Percentiles rank a stretch among this genome's conserved stretches.
These are phyloP conservation scores for honey bee (Apis mellifera) DNA, from an alignment of 1,140 invertebrate genomes.

Conservation along the genomic window DNA sequence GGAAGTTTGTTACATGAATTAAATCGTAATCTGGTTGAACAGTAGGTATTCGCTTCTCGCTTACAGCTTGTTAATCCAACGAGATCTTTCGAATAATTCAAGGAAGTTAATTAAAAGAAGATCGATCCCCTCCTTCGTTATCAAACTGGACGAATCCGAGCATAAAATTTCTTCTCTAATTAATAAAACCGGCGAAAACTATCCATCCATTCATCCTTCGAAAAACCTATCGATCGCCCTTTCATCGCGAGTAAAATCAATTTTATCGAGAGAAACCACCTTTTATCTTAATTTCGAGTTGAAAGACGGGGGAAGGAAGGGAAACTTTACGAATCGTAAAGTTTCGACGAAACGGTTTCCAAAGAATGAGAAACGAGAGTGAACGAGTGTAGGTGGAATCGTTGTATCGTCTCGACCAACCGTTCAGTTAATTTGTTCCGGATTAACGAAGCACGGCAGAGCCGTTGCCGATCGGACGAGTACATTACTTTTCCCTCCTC, in stretches of 20 bases:
- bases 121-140: not conserved
- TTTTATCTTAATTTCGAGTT: not conserved
- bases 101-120: not conserved
- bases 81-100: not conserved
- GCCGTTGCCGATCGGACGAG: not conserved
- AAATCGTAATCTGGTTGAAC: conserved; percentile 2
- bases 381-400: not conserved
- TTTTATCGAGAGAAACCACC: too few species aligned
- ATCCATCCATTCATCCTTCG: too few species aligned
- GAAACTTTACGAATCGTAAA: not conserved
- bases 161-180: not conserved
- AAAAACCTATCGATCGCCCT: not conserved
- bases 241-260: not conserved
- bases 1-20: conserved; percentile 12
- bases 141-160: not conserved
- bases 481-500: not conserved
- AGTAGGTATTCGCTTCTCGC: not conserved
- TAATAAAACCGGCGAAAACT: not conserved
- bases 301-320: not conserved
- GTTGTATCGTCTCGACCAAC: not conserved
- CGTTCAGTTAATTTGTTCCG: conserved; percentile 44
- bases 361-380: not conserved
- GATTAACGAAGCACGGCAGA: conserved; percentile 27
- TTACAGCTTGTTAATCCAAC: not conserved
- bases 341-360: not conserved